Evolutionary conservation across 1,140 invertebrate species (phyloP).

Genomic region (Psix sp.): DNA sequence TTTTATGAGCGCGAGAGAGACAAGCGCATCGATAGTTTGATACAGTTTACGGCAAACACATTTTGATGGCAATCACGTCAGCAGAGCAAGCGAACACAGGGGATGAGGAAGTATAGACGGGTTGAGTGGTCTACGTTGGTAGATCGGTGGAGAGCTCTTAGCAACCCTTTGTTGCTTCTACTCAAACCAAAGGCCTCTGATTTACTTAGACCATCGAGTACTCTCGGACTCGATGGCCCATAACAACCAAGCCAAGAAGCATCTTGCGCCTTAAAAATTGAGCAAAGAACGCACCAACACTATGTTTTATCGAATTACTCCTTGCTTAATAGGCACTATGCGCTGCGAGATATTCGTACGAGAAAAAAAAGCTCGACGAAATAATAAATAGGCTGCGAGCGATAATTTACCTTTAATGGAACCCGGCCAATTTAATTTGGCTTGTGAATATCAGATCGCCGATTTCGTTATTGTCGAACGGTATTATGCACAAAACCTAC

Average conservation of each 20-base stretch:
- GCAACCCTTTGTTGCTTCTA: constrained; percentile 72
- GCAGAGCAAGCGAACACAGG: constrained; percentile 59
- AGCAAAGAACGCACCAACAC: constrained; percentile 48
- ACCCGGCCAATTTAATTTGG: neutral
- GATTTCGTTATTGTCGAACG: too few species aligned
- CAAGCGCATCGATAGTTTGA: constrained; percentile 69
- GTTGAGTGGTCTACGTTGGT: constrained; percentile 67
- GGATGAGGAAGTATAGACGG: constrained; percentile 65
- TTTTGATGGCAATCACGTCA: constrained; percentile 74
- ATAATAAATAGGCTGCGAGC: constrained; percentile 6
- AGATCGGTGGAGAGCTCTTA: constrained; percentile 71
- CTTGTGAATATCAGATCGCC: too few species aligned
- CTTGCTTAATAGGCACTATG: constrained; percentile 55
- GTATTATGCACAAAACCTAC: too few species aligned
- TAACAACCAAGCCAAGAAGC: constrained; percentile 55
- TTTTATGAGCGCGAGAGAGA: constrained; percentile 64
- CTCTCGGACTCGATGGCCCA: constrained; percentile 68
- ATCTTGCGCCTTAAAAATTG: constrained; percentile 56
- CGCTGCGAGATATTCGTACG: constrained; percentile 1
- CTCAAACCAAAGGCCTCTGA: constrained; percentile 71
- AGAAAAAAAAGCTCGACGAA: neutral
- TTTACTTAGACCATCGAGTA: constrained; percentile 73
- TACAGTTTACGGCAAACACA: constrained; percentile 74
- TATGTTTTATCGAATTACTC: constrained; percentile 60
- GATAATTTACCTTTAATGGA: constrained; percentile 25